Conservation (phyloP, 2,888 invertebrate genomes). For the Tipula unca region DNA sequence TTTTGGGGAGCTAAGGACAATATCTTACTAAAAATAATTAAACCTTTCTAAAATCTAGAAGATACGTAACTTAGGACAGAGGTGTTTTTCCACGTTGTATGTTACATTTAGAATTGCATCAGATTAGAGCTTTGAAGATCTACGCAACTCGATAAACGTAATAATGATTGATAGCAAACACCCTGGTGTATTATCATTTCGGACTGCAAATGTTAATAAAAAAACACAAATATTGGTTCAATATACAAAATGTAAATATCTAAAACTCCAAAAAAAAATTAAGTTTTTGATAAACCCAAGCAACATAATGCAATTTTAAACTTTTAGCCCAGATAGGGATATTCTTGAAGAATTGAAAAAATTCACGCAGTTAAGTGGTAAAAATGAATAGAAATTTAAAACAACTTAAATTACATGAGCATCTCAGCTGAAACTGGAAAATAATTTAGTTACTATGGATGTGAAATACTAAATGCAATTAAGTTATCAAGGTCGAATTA, state of each 20-base stretch:
- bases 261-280: neutral
- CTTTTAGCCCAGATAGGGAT: neutral
- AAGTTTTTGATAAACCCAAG: neutral
- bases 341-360: neutral
- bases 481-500: too few species aligned
- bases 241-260: neutral
- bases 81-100: too few species aligned
- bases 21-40: too few species aligned
- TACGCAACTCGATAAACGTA: neutral
- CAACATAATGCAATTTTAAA: neutral
- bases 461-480: too few species aligned
- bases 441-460: too few species aligned
- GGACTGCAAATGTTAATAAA: neutral
- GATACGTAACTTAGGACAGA: too few species aligned
- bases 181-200: neutral
- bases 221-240: neutral
- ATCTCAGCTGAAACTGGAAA: neutral
- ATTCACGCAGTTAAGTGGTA: neutral
- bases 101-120: too few species aligned
- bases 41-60: too few species aligned
- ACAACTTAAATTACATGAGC: neutral
- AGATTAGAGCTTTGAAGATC: neutral
- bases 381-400: neutral
- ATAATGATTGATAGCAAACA: neutral
- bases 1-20: too few species aligned